phyloP scores from a whole-genome alignment of 1,140 invertebrate species.

The Aphaenogaster rudis region DNA sequence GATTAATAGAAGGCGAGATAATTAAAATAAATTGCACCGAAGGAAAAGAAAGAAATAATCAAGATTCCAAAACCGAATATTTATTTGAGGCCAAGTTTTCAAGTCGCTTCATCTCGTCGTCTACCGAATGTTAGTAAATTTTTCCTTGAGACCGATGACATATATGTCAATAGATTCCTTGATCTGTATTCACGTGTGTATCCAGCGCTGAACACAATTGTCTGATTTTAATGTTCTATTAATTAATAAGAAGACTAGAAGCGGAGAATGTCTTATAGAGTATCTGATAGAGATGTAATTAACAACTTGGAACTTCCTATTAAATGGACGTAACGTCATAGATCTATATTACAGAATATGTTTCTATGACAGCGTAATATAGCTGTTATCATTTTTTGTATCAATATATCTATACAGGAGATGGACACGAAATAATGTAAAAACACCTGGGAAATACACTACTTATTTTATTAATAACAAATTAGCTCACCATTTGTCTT shows the following conservation, averaged over 20 bases:
- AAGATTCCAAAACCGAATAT: slow-evolving; percentile 20
- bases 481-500: no score
- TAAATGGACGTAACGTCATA: slow-evolving; percentile 3
- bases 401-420: no score
- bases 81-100: slow-evolving; percentile 13
- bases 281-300: not conserved
- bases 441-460: no score
- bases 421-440: no score
- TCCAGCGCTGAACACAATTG: not conserved
- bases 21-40: slow-evolving; percentile 4
- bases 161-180: not conserved
- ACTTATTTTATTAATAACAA: no score
- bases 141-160: slow-evolving; percentile 56
- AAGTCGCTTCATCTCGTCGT: not conserved
- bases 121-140: slow-evolving; percentile 20
- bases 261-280: not conserved
- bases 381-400: not conserved
- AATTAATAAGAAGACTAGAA: not conserved
- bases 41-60: slow-evolving; percentile 38
- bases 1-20: slow-evolving; percentile 3
- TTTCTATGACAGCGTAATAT: not conserved
- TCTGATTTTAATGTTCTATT: not conserved
- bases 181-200: slow-evolving; percentile 20
- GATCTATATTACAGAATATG: not conserved
- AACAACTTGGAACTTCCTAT: not conserved